Percentiles rank a stretch among this genome's conserved stretches.
Conservation (phyloP, 2,797 vertebrate genomes). For the Thunnus albacares region DNA sequence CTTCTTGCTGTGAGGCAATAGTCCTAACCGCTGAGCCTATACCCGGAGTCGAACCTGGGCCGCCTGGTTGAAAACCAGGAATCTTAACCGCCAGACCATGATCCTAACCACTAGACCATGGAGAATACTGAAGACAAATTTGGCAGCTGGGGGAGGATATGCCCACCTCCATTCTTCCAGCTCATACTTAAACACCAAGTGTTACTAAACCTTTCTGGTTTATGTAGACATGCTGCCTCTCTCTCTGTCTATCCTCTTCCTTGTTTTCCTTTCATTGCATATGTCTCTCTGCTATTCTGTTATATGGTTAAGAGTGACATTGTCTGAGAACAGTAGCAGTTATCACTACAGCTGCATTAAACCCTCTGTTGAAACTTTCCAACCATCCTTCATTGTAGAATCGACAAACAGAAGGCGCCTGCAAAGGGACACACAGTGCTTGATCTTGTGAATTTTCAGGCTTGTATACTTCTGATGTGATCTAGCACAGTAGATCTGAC, state of each 20-base stretch:
- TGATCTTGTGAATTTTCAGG: not conserved
- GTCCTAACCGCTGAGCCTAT: too few relatives aligned
- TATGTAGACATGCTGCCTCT: constrained; percentile 14
- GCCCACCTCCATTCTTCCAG: constrained; percentile 39
- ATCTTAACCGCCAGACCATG: too few relatives aligned
- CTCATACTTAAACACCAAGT: constrained; percentile 25
- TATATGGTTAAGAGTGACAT: constrained; percentile 24
- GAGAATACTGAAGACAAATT: constrained; percentile 30
- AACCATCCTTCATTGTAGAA: constrained; percentile 1
- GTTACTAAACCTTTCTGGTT: constrained; percentile 36
- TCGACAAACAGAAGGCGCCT: constrained; percentile 1
- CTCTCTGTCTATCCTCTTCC: not conserved
- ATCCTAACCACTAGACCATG: too few relatives aligned
- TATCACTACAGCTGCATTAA: constrained; percentile 13
- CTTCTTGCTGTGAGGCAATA: too few relatives aligned
- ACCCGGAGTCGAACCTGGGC: too few relatives aligned
- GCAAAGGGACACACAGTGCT: not conserved
- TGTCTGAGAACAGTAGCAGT: constrained; percentile 29
- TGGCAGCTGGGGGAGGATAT: constrained; percentile 34
- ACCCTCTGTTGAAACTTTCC: not conserved
- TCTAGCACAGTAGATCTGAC: not conserved
- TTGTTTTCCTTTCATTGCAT: constrained; percentile 10
- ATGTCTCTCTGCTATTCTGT: constrained; percentile 11
- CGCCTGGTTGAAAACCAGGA: too few relatives aligned
- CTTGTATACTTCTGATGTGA: not conserved